Conservation (phyloP, 1,140 invertebrate species). For the Condylostylus longicornis region DNA sequence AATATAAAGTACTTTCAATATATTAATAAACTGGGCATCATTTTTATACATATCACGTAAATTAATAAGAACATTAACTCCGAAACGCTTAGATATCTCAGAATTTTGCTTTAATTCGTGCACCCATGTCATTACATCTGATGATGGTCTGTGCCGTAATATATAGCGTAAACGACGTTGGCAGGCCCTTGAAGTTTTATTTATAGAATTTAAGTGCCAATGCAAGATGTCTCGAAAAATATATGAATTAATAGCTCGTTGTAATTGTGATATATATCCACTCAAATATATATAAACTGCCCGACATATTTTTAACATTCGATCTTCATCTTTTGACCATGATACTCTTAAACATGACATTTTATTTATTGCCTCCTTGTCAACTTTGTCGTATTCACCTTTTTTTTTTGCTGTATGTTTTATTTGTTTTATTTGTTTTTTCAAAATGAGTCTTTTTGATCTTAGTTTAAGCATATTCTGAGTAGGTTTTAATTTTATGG, state of each 20-base stretch:
- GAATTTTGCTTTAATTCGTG: slow-evolving; percentile 21
- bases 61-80: background rate
- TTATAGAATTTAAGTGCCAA: slow-evolving; percentile 36
- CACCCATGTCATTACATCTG: slow-evolving; percentile 23
- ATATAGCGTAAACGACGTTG: slow-evolving; percentile 41
- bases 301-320: slow-evolving; percentile 48
- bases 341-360: slow-evolving; percentile 48
- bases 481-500: slow-evolving; percentile 5
- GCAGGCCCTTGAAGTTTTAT: slow-evolving; percentile 57
- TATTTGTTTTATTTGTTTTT: slow-evolving; percentile 17
- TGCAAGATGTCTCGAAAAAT: slow-evolving; percentile 46
- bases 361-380: slow-evolving; percentile 45
- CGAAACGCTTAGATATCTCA: slow-evolving; percentile 8
- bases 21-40: slow-evolving; percentile 24
- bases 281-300: slow-evolving; percentile 48
- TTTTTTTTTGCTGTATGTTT: slow-evolving; percentile 20
- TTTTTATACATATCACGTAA: slow-evolving; percentile 5
- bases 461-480: slow-evolving; percentile 12
- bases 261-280: slow-evolving; percentile 34
- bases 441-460: slow-evolving; percentile 6
- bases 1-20: slow-evolving; percentile 29
- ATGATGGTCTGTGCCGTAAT: slow-evolving; percentile 16
- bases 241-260: slow-evolving; percentile 19
- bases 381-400: slow-evolving; percentile 45
- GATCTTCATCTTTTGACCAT: slow-evolving; percentile 47